phyloP scores from a whole-genome alignment of 2,888 invertebrate species.

The Hermaeophaga mercurialis region DNA sequence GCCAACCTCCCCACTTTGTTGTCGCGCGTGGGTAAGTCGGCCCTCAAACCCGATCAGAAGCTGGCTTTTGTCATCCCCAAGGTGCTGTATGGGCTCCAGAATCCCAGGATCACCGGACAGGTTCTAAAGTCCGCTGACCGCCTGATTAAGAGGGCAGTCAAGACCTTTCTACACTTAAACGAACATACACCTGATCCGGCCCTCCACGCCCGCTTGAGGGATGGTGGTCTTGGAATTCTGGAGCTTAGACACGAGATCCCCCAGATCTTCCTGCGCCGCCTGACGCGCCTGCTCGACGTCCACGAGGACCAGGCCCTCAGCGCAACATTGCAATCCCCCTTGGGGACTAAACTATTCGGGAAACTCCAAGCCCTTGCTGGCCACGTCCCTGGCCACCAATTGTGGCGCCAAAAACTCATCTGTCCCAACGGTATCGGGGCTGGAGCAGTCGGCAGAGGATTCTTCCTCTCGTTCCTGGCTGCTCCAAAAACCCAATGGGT shows the following conservation, averaged over 20 bases:
- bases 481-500: too few relatives aligned
- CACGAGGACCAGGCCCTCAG: constrained; percentile 22
- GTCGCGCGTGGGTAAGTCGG: too few relatives aligned
- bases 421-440: background rate
- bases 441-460: constrained; percentile 22
- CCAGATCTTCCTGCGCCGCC: constrained; percentile 12
- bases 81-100: constrained; percentile 49
- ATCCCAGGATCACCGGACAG: too few relatives aligned
- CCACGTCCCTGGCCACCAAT: constrained; percentile 3
- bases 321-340: constrained; percentile 20
- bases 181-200: too few relatives aligned
- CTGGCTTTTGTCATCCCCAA: constrained; percentile 50
- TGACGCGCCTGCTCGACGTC: constrained; percentile 15
- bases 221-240: constrained; percentile 44
- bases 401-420: constrained; percentile 1
- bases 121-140: too few relatives aligned
- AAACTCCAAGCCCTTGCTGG: constrained; percentile 22
- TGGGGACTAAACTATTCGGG: background rate
- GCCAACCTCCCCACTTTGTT: too few relatives aligned
- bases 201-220: constrained; percentile 38
- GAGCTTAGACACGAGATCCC: constrained; percentile 28
- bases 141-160: constrained; percentile 21
- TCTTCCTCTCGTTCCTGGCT: too few relatives aligned
- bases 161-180: constrained; percentile 55
- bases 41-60: too few relatives aligned